Percentiles rank a stretch among this genome's conserved stretches.
Conservation (phyloP, 2,113 vertebrate genomes). For the Hippocampus abdominalis region DNA sequence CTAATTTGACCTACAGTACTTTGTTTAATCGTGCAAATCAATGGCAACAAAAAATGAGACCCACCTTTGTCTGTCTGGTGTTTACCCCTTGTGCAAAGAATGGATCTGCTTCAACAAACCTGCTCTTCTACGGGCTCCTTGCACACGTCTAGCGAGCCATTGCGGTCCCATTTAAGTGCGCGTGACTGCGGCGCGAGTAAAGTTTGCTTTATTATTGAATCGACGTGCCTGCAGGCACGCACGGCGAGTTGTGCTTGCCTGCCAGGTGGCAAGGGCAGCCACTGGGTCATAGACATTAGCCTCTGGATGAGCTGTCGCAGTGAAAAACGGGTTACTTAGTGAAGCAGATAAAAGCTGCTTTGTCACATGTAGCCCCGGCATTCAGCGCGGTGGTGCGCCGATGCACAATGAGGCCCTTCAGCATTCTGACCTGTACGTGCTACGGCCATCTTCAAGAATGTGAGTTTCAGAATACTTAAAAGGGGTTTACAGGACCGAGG, state of each 20-base stretch:
- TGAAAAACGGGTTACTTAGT: slow-evolving; percentile 39
- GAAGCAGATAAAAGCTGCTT: slow-evolving; percentile 53
- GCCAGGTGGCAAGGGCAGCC: slow-evolving; percentile 21
- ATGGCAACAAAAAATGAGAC: no score
- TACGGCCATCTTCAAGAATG: slow-evolving; percentile 26
- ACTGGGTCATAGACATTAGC: slow-evolving; percentile 20
- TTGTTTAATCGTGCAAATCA: no score
- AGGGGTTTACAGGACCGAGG: neutral
- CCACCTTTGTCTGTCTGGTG: neutral
- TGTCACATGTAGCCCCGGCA: slow-evolving; percentile 43
- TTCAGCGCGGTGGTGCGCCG: slow-evolving; percentile 22
- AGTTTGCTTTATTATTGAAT: neutral
- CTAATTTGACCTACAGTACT: no score
- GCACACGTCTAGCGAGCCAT: neutral
- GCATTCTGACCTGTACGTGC: slow-evolving; percentile 11
- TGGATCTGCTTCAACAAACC: slow-evolving; percentile 6
- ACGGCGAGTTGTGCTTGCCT: neutral
- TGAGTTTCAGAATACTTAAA: slow-evolving; percentile 19
- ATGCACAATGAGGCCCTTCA: slow-evolving; percentile 61
- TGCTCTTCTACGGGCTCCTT: slow-evolving; percentile 7
- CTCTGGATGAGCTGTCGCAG: slow-evolving; percentile 29
- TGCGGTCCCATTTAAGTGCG: neutral
- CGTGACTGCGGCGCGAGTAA: neutral
- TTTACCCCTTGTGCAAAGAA: neutral
- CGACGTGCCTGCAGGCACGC: neutral